Conservation (phyloP, 2,797 vertebrate species). For the Scomberomorus guttatus region DNA sequence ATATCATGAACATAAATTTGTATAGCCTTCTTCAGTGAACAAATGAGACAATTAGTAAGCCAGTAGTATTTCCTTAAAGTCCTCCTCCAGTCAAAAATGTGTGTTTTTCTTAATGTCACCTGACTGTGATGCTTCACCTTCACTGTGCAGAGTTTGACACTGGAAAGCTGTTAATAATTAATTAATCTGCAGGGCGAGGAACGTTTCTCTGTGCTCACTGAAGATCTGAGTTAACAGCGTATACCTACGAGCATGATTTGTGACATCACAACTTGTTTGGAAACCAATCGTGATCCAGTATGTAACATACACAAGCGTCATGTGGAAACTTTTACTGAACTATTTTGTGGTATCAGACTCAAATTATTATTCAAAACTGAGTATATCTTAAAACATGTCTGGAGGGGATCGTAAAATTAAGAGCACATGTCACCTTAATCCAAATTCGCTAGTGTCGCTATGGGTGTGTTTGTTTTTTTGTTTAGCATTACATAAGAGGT, state of each 20-base stretch:
- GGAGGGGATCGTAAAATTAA: neutral
- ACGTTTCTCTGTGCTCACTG: no score
- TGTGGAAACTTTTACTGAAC: neutral
- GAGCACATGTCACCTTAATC: neutral
- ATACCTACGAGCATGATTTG: neutral
- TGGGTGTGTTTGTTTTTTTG: neutral
- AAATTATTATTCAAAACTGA: no score
- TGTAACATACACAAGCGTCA: no score
- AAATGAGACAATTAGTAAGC: neutral
- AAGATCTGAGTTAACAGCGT: no score
- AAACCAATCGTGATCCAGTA: neutral
- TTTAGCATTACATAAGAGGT: neutral
- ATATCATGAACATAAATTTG: slow-evolving; percentile 1
- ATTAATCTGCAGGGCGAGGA: no score
- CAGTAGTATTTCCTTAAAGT: neutral
- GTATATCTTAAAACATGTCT: neutral
- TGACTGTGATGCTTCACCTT: neutral
- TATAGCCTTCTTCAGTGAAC: neutral
- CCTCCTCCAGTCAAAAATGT: neutral
- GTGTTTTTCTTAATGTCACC: neutral
- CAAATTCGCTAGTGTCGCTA: neutral
- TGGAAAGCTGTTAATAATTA: no score
- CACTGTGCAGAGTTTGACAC: no score
- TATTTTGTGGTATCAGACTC: neutral
- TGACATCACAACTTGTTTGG: neutral